A percentile compares a stretch with the other conserved stretches of the same genome.
These are phyloP conservation scores for Apis cerana DNA, from an alignment of 1,140 invertebrate species.

Conservation along the genomic window DNA sequence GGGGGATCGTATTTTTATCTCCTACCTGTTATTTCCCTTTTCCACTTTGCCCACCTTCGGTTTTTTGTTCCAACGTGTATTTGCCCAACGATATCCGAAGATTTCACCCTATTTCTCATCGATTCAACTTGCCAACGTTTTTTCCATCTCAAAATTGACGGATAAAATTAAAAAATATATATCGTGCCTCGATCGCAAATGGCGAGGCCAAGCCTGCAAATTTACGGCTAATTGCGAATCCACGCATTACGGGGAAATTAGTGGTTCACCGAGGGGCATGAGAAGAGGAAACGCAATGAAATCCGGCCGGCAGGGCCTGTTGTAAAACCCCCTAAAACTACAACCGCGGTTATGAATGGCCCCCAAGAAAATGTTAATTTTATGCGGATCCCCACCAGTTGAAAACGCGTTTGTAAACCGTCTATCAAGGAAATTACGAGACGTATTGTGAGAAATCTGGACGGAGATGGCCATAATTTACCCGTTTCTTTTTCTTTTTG, in stretches of 20 bases:
- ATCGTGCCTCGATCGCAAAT: too few species aligned
- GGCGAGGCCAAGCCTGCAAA: neutral
- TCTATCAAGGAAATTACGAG: slow-evolving; percentile 34
- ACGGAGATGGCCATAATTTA: neutral
- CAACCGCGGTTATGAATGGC: slow-evolving; percentile 14
- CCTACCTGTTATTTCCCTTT: neutral
- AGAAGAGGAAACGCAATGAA: neutral
- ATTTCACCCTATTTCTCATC: too few species aligned
- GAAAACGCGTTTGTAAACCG: slow-evolving; percentile 28
- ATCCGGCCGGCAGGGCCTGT: neutral
- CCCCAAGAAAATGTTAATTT: slow-evolving; percentile 38
- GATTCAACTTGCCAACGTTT: too few species aligned
- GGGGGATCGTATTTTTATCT: slow-evolving; percentile 11
- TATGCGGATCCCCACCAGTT: neutral
- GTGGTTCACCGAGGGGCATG: neutral
- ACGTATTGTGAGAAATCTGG: slow-evolving; percentile 35
- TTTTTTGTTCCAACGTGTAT: neutral
- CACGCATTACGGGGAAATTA: slow-evolving; percentile 3
- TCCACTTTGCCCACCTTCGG: neutral
- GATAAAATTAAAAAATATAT: too few species aligned
- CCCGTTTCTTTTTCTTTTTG: neutral
- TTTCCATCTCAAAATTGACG: too few species aligned
- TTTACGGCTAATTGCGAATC: slow-evolving; percentile 39
- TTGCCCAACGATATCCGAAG: too few species aligned
- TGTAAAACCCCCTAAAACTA: neutral